phyloP scores from a whole-genome alignment of 2,888 invertebrate genomes.

The Neoitamus cyanurus region DNA sequence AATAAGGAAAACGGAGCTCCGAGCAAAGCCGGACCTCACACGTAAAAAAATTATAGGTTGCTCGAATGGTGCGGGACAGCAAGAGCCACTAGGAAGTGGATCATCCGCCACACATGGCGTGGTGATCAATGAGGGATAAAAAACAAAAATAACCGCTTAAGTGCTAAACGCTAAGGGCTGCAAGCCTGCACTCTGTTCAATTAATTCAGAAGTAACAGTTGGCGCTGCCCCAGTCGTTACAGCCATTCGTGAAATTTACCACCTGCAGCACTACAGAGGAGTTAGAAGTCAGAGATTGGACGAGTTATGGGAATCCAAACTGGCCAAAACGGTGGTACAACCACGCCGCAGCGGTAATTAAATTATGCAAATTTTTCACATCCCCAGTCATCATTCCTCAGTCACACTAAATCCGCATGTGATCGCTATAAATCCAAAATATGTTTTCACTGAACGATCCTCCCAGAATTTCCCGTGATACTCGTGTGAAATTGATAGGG shows the following conservation, averaged over 20 bases:
- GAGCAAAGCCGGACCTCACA: neutral
- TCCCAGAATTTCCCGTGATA: neutral
- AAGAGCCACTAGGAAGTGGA: neutral
- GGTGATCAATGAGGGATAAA: neutral
- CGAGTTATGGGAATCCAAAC: neutral
- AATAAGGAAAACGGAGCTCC: neutral
- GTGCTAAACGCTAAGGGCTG: neutral
- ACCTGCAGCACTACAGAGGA: no score
- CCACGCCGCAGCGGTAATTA: neutral
- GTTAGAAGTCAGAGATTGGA: neutral
- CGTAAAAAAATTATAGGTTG: neutral
- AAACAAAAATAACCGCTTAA: neutral
- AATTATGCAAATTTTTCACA: neutral
- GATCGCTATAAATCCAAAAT: neutral
- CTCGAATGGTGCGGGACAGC: neutral
- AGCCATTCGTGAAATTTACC: neutral
- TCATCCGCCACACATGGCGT: neutral
- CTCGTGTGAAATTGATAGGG: constrained; percentile 1
- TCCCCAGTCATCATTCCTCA: neutral
- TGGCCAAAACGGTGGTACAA: neutral
- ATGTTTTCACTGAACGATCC: neutral
- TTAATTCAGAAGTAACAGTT: neutral
- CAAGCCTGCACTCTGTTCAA: neutral
- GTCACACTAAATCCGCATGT: neutral
- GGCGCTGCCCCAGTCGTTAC: neutral